Conservation (phyloP, 2,113 vertebrate genomes). For the Hoplias malabaricus region DNA sequence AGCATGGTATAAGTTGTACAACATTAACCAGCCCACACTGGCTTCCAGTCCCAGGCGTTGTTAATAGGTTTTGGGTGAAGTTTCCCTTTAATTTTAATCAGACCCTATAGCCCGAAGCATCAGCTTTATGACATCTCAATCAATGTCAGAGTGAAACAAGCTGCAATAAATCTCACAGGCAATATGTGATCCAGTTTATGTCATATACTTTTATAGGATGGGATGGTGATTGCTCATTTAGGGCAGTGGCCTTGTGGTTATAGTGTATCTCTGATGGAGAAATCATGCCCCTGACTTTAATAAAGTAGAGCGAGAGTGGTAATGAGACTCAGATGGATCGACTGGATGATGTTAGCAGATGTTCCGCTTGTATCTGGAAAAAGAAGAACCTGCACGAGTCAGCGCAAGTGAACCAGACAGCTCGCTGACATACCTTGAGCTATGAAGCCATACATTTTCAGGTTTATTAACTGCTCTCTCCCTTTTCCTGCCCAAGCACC, state of each 20-base stretch:
- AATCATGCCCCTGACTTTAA: conserved; percentile 39
- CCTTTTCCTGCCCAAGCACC: too few species aligned
- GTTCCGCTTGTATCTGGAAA: conserved; percentile 37
- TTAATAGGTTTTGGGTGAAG: background rate
- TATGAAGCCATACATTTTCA: background rate
- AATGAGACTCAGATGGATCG: conserved; percentile 37
- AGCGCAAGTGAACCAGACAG: background rate
- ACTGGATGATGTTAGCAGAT: conserved; percentile 42
- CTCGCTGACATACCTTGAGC: background rate
- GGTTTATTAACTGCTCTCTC: conserved; percentile 41
- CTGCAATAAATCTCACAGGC: conserved; percentile 24
- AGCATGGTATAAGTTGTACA: background rate
- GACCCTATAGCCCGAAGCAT: background rate
- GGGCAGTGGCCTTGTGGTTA: conserved; percentile 14
- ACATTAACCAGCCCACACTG: background rate
- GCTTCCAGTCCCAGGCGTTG: background rate
- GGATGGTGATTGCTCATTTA: conserved; percentile 26
- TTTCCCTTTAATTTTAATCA: background rate
- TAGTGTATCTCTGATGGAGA: conserved; percentile 37
- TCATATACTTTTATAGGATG: conserved; percentile 1
- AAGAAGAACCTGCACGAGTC: background rate
- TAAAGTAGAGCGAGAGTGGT: conserved; percentile 33
- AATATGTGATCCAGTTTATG: conserved; percentile 18
- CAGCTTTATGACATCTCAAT: conserved; percentile 31
- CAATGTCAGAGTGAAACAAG: conserved; percentile 20